Conservation (phyloP, 2,888 invertebrate species). For the Priocnemis perturbator region DNA sequence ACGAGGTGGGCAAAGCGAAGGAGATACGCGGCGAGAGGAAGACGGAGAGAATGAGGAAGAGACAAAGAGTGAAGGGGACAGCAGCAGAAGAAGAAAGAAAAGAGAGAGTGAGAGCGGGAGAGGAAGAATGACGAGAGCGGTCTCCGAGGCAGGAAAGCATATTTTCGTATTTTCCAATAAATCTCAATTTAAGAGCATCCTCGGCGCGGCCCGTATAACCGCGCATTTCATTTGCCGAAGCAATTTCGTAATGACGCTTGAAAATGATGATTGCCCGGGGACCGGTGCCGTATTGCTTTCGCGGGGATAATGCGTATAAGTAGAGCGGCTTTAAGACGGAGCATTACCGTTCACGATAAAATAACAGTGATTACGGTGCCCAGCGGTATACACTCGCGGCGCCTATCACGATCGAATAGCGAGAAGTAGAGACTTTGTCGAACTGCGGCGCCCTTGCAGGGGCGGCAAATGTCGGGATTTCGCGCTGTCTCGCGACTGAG, state of each 20-base stretch:
- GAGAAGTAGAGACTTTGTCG: constrained; percentile 51
- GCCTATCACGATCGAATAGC: constrained; percentile 53
- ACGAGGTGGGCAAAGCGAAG: neutral
- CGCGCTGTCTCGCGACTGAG: too few relatives aligned
- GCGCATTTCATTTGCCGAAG: constrained; percentile 68
- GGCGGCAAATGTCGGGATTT: too few relatives aligned
- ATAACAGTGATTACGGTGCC: constrained; percentile 70
- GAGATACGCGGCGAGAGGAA: neutral
- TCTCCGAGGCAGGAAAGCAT: constrained; percentile 39
- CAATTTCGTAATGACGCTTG: constrained; percentile 70
- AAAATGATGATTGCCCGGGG: constrained; percentile 68
- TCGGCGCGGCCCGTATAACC: constrained; percentile 37
- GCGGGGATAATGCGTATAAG: constrained; percentile 66
- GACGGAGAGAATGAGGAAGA: neutral
- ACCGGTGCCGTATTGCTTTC: constrained; percentile 53
- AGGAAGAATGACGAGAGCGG: neutral
- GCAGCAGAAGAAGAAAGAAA: neutral
- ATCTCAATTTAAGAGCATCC: constrained; percentile 63
- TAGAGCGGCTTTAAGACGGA: constrained; percentile 67
- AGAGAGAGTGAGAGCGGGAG: neutral
- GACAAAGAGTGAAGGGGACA: neutral
- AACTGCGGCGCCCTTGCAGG: constrained; percentile 2
- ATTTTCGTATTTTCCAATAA: constrained; percentile 67
- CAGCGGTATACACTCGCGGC: constrained; percentile 51
- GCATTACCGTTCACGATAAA: constrained; percentile 70